phyloP scores from a whole-genome alignment of 2,113 vertebrate genomes.

The Trinectes maculatus region DNA sequence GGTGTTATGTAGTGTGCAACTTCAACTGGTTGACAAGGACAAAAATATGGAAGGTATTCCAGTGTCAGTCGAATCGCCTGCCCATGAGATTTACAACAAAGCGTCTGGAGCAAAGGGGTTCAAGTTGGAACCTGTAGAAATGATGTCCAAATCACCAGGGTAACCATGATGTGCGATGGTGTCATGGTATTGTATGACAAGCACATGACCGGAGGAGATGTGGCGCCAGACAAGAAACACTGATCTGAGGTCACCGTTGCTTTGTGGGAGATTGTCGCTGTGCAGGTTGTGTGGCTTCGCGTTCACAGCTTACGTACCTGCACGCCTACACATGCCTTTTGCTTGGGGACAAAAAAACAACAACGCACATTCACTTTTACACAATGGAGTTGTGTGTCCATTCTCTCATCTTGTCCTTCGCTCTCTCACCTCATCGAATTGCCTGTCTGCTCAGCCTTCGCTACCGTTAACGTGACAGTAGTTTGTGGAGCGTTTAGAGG shows the following conservation, averaged over 20 bases:
- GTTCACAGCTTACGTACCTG: slow-evolving; percentile 51
- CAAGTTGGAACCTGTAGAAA: neutral
- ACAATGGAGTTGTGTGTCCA: slow-evolving; percentile 39
- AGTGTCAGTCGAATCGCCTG: neutral
- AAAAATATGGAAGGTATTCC: neutral
- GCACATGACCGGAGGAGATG: slow-evolving; percentile 15
- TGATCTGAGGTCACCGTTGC: slow-evolving; percentile 25
- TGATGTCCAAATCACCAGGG: neutral
- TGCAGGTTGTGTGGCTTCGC: slow-evolving; percentile 59
- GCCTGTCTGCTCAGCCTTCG: slow-evolving; percentile 48
- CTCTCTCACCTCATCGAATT: slow-evolving; percentile 39
- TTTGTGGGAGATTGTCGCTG: slow-evolving; percentile 35
- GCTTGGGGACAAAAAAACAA: slow-evolving; percentile 36
- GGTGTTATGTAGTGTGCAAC: neutral
- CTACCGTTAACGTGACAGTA: slow-evolving; percentile 61
- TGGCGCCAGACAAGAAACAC: slow-evolving; percentile 1
- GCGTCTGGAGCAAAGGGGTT: neutral
- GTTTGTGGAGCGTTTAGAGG: slow-evolving; percentile 67
- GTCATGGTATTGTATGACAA: neutral
- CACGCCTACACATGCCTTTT: slow-evolving; percentile 52
- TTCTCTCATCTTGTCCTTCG: slow-evolving; percentile 49
- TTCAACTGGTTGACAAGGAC: neutral
- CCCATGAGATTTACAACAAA: neutral
- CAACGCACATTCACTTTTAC: slow-evolving; percentile 23
- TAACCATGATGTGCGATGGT: too few species aligned